Base-by-base conservation (phyloP, 2,888 invertebrate species). In the Caenorhabditis japonica region DNA sequence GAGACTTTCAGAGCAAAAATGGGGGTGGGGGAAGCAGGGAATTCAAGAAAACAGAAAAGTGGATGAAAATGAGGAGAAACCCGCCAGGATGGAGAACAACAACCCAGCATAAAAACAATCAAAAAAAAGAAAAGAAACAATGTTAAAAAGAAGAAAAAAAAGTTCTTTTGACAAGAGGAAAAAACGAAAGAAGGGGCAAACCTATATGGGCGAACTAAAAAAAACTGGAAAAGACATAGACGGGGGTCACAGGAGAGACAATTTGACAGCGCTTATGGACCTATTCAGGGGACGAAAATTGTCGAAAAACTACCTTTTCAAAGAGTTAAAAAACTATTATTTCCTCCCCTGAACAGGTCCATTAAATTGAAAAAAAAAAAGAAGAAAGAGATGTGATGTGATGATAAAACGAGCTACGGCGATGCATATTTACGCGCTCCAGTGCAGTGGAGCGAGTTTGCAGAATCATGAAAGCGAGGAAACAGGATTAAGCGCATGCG, bases 1-100 rank as follows among this genome's bases (percentile, higher is more conserved):
- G n/a, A n/a, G 10, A 10, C 10, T 30, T 30, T 30, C 30, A 30
- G 30, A 30, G 30, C 30, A 10, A 5, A 30, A 10, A 30, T n/a
- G 30, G 10, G 30, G 30, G 10, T 30, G 30, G 30, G n/a, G n/a
- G n/a, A n/a, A n/a, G n/a, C n/a, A n/a, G n/a, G n/a, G n/a, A n/a
- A n/a, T n/a, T n/a, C n/a, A 25, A 61, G 34, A 61, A 61, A 51
- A 23, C 15, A 52, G 51, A 52, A 17, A 38, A 52, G 30, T 30
- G 30, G 30, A 25, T 33, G 36, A 34, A 43, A 49, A 33, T 12
- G 19, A 33, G 38, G 10, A 33, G 33, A 41, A 38, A 53, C 66
- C 56, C 66, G 66, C 58, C 66, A 44, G 51, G 66, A 39, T 51
- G 58, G 66, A 44, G 51, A 66, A 58, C 41, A 58, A 66, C 56